A percentile compares a stretch with the other conserved stretches of the same genome.
Evolutionary conservation across 2,888 invertebrate species (phyloP).

Genomic region (Drosophila nr. medialis): DNA sequence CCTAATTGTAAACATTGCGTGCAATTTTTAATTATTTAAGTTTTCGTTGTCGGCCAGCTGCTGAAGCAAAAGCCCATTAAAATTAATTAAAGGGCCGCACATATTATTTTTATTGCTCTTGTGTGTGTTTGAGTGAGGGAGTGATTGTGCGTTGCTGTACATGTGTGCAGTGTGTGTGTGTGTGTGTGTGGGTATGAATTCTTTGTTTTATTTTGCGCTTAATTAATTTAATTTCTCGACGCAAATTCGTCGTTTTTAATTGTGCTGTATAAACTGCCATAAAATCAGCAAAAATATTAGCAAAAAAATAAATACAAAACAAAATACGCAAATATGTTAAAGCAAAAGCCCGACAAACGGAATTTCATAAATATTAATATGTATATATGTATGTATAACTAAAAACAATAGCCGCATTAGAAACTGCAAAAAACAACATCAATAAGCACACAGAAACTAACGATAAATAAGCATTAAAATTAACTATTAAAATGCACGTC

Average conservation of each 20-base stretch:
- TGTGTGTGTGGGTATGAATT: conserved; percentile 44
- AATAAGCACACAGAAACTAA: conserved; percentile 66
- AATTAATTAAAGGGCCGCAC: conserved; percentile 78
- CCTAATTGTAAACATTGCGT: conserved; percentile 82
- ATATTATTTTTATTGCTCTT: conserved; percentile 71
- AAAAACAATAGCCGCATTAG: conserved; percentile 38
- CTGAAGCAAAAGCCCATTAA: conserved; percentile 72
- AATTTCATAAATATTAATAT: conserved; percentile 68
- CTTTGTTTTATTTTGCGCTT: conserved; percentile 68
- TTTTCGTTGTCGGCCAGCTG: conserved; percentile 67
- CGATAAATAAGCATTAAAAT: conserved; percentile 54
- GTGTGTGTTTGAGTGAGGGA: conserved; percentile 12
- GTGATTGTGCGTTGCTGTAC: conserved; percentile 14
- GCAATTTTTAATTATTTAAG: conserved; percentile 84
- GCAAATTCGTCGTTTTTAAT: conserved; percentile 74
- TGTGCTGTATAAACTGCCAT: conserved; percentile 81
- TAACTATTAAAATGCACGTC: conserved; percentile 68
- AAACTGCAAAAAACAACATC: conserved; percentile 31
- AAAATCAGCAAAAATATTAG: conserved; percentile 58
- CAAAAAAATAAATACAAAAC: conserved; percentile 28
- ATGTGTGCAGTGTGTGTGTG: conserved; percentile 24
- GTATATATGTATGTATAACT: conserved; percentile 54
- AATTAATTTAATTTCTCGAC: conserved; percentile 77
- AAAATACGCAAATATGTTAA: conserved; percentile 38
- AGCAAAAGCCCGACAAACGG: conserved; percentile 39